Evolutionary conservation across 2,797 vertebrate species (phyloP).

Genomic region (Rhadinocentrus ornatus): DNA sequence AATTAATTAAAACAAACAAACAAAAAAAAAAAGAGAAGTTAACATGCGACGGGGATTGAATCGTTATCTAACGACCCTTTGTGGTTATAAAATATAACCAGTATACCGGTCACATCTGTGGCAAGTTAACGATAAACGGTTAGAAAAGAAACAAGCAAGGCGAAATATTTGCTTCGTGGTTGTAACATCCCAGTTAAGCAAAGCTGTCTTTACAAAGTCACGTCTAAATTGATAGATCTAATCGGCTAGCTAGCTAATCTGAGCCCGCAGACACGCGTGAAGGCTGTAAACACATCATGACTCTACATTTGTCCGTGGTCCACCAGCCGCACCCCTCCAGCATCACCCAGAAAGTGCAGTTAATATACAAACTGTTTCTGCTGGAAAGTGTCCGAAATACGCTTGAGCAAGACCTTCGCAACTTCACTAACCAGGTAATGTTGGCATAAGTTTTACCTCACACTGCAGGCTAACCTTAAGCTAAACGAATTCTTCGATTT

Average conservation of each 20-base stretch:
- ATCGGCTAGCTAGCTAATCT: neutral
- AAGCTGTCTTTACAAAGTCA: neutral
- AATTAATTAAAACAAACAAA: too few relatives aligned
- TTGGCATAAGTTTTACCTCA: neutral
- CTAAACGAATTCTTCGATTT: neutral
- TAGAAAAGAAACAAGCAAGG: neutral
- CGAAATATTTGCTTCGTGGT: neutral
- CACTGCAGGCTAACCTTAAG: neutral
- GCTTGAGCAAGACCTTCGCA: constrained; percentile 56
- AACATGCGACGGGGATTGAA: too few relatives aligned
- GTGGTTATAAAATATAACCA: neutral
- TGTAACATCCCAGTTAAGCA: neutral
- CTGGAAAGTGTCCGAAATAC: constrained; percentile 60
- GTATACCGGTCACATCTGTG: neutral
- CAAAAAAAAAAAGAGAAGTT: too few relatives aligned
- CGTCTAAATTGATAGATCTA: neutral
- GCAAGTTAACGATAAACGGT: neutral
- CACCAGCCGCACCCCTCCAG: neutral
- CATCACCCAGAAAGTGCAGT: constrained; percentile 32
- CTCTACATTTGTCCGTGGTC: neutral
- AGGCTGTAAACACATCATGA: constrained; percentile 31
- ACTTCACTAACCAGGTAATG: constrained; percentile 60
- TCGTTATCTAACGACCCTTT: neutral
- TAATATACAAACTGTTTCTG: constrained; percentile 61
- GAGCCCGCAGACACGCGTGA: neutral